Percentiles rank a stretch among this genome's conserved stretches.
Conservation (phyloP, 2,797 vertebrate genomes). For the Mormyrops boulengeri region DNA sequence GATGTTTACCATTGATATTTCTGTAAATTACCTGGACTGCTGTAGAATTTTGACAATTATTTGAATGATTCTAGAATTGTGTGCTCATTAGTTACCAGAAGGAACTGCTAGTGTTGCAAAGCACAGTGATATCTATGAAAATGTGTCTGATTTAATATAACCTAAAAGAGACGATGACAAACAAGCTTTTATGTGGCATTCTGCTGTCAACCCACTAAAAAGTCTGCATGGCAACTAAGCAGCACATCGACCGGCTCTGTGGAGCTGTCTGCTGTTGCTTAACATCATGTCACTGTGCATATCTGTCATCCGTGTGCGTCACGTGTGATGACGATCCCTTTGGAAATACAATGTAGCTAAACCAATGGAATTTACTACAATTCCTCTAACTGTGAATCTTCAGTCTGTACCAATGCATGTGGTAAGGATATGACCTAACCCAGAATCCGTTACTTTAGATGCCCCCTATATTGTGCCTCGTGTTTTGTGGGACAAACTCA, state of each 20-base stretch:
- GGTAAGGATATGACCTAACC: neutral
- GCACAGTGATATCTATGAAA: neutral
- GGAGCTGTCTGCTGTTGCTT: neutral
- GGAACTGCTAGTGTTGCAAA: neutral
- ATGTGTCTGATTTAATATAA: neutral
- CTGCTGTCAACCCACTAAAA: neutral
- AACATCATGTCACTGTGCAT: neutral
- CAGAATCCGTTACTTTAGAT: neutral
- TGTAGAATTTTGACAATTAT: neutral
- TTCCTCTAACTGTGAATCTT: neutral
- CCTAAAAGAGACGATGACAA: neutral
- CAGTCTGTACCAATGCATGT: neutral
- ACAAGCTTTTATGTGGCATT: neutral
- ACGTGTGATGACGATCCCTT: neutral
- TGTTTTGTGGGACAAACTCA: neutral
- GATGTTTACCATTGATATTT: conserved; percentile 3
- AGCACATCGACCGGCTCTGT: neutral
- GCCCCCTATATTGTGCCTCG: neutral
- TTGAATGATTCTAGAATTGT: neutral
- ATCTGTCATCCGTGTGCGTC: neutral
- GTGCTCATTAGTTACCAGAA: neutral
- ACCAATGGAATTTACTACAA: neutral
- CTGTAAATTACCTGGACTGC: neutral
- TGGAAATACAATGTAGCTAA: neutral
- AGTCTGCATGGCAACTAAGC: neutral